Conservation (phyloP, 1,140 invertebrate genomes). For the Homarus americanus region DNA sequence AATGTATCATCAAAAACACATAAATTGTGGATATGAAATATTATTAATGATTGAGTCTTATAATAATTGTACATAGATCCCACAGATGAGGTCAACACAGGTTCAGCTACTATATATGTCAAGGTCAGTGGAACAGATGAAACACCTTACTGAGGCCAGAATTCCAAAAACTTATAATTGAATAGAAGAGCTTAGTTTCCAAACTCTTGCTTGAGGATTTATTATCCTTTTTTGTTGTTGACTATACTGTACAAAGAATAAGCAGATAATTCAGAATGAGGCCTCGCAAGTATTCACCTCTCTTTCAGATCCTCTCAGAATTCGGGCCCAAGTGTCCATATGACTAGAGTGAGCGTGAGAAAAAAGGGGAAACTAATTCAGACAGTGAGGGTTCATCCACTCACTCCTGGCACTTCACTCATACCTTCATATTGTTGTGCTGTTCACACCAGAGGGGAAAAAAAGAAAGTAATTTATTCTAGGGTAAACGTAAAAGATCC, state of each 20-base stretch:
- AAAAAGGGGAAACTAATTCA: conserved; percentile 38
- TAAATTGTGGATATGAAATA: too few relatives aligned
- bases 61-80: too few relatives aligned
- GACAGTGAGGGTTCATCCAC: conserved; percentile 52
- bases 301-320: conserved; percentile 52
- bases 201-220: background rate
- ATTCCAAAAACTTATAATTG: conserved; percentile 33
- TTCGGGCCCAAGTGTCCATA: conserved; percentile 47
- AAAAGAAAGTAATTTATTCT: conserved; percentile 49
- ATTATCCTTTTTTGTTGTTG: background rate
- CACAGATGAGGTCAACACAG: background rate
- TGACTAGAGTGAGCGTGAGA: conserved; percentile 34
- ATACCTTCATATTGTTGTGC: conserved; percentile 72
- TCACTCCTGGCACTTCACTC: conserved; percentile 62
- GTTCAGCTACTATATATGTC: background rate
- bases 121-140: conserved; percentile 20
- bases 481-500: conserved; percentile 39
- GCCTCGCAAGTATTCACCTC: conserved; percentile 45
- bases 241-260: background rate
- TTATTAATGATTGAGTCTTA: too few relatives aligned
- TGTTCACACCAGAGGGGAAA: conserved; percentile 65
- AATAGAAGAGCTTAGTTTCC: background rate
- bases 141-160: conserved; percentile 46
- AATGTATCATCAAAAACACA: too few relatives aligned
- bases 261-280: conserved; percentile 37